Conservation (phyloP, 2,797 vertebrate species). For the Periparus ater region DNA sequence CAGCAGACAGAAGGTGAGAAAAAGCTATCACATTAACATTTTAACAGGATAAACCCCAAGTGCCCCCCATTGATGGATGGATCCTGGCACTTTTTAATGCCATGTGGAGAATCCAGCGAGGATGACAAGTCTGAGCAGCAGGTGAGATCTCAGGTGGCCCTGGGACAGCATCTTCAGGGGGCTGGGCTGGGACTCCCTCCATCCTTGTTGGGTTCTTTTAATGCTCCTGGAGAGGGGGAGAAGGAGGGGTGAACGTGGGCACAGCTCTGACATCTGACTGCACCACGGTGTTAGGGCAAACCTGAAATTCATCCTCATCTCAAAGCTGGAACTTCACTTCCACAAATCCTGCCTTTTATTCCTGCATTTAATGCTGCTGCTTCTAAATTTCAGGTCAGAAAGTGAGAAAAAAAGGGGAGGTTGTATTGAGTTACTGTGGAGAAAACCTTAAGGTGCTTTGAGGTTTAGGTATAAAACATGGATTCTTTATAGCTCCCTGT, state of each 20-base stretch:
- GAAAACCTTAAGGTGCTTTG: not conserved
- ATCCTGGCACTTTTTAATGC: not conserved
- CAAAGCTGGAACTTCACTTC: not conserved
- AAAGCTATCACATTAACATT: accelerated
- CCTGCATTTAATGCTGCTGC: not conserved
- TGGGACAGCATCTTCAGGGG: not conserved
- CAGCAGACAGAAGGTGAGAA: not conserved
- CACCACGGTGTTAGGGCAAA: not conserved
- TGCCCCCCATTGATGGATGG: no score
- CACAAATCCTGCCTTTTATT: not conserved
- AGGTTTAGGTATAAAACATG: not conserved
- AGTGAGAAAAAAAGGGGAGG: not conserved
- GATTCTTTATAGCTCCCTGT: not conserved
- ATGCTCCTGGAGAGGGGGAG: no score
- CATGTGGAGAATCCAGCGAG: accelerated
- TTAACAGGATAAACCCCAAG: not conserved
- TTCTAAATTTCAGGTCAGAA: not conserved
- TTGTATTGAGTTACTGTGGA: not conserved
- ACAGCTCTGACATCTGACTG: not conserved
- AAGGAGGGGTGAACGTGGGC: accelerated
- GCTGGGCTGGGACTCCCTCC: not conserved
- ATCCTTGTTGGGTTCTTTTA: not conserved
- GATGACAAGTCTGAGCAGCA: not conserved
- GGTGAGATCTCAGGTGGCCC: not conserved
- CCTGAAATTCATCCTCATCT: not conserved